Base-by-base conservation (phyloP, 2,888 invertebrate genomes). In the Cephus pygmeus region DNA sequence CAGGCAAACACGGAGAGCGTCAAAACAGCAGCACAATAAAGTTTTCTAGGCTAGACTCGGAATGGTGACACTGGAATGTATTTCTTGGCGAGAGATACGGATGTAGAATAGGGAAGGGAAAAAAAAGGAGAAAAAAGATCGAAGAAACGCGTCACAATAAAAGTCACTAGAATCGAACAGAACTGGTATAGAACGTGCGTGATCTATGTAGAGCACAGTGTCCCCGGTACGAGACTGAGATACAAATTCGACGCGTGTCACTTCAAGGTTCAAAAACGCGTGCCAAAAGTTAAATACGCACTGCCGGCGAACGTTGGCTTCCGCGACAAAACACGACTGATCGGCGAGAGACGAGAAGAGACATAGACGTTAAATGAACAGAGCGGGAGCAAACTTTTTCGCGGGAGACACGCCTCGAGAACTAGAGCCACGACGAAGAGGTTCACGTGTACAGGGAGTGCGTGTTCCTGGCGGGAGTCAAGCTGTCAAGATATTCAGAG, bases 211-310 rank as follows among this genome's bases (percentile, higher is more conserved):
- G 56, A 56, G 56, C 56, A 56, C 56, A 56, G 9, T 56, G 23
- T 56, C 23, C 23, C 56, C 56, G 23, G 56, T 56, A 23, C 23
- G 23, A 56, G 56, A 56, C 56, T 56, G 56, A 23, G 56, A 56
- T 56, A 56, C 56, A 56, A 56, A 71, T 12, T 31, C 71, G 71
- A 71, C 71, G 71, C 71, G 71, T 71, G 71, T 71, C 71, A 71
- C 71, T 71, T 71, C 71, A 71, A 71, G 71, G 71, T 71, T 71
- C 71, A 71, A 71, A 71, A 71, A 34, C 71, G 33, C 71, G 71
- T 71, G 71, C 71, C 71, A 71, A 71, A 34, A 71, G 71, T 71
- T 71, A 71, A 71, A 71, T 71, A 71, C 71, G 71, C 71, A 71
- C 31, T 71, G 71, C 9, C 71, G 71, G 71, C 12, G 34, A 33